These are phyloP conservation scores for Adoxophyes honmai DNA, from an alignment of 1,140 invertebrate species.

Conservation along the genomic window DNA sequence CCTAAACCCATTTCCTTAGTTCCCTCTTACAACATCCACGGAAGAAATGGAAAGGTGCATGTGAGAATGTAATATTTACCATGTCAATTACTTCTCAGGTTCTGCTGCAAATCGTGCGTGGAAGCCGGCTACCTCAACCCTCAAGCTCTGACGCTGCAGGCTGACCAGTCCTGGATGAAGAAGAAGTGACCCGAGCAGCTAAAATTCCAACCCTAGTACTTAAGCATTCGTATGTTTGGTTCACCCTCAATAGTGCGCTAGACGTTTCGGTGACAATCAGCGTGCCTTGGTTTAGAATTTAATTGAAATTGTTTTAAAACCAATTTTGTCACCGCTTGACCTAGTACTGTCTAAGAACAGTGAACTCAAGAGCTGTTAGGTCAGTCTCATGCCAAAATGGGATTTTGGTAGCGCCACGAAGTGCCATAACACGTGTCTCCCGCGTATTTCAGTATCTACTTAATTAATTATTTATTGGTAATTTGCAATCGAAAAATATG, in stretches of 20 bases:
- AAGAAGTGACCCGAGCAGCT: slow-evolving; percentile 28
- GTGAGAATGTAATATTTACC: no score
- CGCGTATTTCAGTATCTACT: not conserved
- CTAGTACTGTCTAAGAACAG: no score
- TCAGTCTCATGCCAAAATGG: not conserved
- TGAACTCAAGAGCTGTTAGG: not conserved
- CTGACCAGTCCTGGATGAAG: slow-evolving; percentile 35
- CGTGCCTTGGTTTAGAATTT: no score
- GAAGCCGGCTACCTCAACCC: slow-evolving; percentile 85
- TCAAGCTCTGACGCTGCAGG: slow-evolving; percentile 35
- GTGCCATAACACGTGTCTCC: slow-evolving; percentile 2
- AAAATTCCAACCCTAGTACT: no score
- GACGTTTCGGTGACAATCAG: no score
- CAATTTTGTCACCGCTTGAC: no score
- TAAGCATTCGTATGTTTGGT: no score
- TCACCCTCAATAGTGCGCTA: no score
- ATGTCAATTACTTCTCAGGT: slow-evolving; percentile 57
- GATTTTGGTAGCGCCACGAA: not conserved
- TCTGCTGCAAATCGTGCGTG: slow-evolving; percentile 95
- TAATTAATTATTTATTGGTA: slow-evolving; percentile 5
- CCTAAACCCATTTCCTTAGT: no score
- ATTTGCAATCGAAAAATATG: slow-evolving; percentile 1
- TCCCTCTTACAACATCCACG: no score
- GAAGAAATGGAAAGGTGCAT: no score
- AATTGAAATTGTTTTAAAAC: no score